Evolutionary conservation across 2,113 vertebrate species (phyloP), one percentile per base, ranked within the genome.

Genomic region (Aptenodytes patagonicus): DNA sequence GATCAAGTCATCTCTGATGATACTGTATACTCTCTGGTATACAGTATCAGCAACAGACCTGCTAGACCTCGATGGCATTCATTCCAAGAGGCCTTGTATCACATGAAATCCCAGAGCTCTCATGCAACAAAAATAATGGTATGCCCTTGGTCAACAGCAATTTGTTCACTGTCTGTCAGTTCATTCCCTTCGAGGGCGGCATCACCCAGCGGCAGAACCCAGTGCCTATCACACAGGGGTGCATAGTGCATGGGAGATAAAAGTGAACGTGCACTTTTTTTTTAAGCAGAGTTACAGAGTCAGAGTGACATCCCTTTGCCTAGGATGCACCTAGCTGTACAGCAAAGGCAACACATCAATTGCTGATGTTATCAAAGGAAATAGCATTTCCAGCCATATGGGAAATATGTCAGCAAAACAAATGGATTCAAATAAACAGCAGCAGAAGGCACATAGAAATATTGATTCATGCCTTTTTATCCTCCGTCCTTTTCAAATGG

Each of bases 391-490:
- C 91, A 96, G 93, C 84, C 96, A 80, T 95, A 36, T 60, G 95
- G 96, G 97, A 96, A 95, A 97, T 95, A 94, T 96, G 97, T 91
- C 97, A 97, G 96, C 93, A 94, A 91, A 97, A 97, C 94, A 97
- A 97, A 97, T 97, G 93, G 93, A 91, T 89, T 95, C 89, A 54
- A 95, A 95, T 93, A 96, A 97, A 97, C 84, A 86, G 94, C 71
- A 60, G 89, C 95, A 96, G 94, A 95, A 96, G 95, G 87, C 13
- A 0, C 78, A 36, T 3, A 77, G 91, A 78, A 95, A 93, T 95
- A 97, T 96, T 91, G 96, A 96, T 97, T 97, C 78, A 77, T 84
- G 93, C 84, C 78, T 96, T 95, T 97, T 96, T 93, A 91, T 91
- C 91, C 91, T 61, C 89, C 66, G 83, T 95, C 81, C 95, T 93